These are phyloP conservation scores for Megatriorchis doriae DNA, from an alignment of 2,113 vertebrate genomes.

Conservation along the genomic window DNA sequence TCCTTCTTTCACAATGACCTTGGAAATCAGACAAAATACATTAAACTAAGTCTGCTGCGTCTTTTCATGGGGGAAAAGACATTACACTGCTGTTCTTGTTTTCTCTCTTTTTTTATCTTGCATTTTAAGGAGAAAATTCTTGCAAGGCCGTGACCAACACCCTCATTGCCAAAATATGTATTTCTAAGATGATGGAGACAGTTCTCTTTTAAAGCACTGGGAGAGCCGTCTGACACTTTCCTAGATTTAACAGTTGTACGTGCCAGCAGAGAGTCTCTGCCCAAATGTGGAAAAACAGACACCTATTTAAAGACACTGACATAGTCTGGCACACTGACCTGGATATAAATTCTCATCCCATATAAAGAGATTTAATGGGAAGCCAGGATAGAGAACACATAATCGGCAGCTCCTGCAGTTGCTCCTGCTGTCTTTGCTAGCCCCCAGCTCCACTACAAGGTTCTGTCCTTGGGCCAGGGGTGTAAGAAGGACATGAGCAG, in stretches of 20 bases:
- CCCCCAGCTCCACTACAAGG: background rate
- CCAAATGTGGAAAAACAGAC: slow-evolving; percentile 36
- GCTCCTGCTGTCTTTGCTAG: background rate
- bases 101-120: background rate
- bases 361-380: slow-evolving; percentile 18
- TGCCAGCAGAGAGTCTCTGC: background rate
- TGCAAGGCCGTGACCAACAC: background rate
- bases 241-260: background rate
- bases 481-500: background rate
- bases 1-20: background rate
- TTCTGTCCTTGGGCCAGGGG: background rate
- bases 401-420: background rate
- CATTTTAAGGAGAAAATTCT: background rate
- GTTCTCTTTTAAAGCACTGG: background rate
- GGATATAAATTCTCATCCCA: slow-evolving; percentile 4
- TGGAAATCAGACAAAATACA: background rate
- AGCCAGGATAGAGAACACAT: background rate
- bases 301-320: background rate
- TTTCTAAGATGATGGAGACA: background rate
- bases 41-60: background rate
- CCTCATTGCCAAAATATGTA: background rate
- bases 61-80: background rate
- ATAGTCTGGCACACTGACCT: slow-evolving; percentile 21
- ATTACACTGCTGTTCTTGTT: background rate
- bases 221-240: background rate